These are phyloP conservation scores for Octomys mimax DNA, from an alignment of 2,797 vertebrate genomes.

Conservation along the genomic window DNA sequence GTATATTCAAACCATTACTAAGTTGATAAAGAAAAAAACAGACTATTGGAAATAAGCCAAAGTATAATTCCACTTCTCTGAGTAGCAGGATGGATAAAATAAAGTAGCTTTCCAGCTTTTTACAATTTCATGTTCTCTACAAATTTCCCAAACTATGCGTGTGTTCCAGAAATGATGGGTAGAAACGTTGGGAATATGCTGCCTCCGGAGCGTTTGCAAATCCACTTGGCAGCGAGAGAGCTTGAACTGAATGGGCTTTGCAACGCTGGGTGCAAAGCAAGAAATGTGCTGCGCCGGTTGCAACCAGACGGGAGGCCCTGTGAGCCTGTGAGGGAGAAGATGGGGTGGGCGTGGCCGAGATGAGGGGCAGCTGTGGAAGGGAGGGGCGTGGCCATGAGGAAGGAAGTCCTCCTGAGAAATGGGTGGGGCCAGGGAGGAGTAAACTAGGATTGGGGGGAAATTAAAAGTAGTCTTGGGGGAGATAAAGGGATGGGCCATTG, in stretches of 20 bases:
- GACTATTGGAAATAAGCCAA: neutral
- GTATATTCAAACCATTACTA: neutral
- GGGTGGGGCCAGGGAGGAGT: neutral
- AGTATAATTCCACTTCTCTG: neutral
- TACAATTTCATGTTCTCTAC: neutral
- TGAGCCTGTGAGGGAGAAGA: fast-evolving
- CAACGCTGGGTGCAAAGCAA: neutral
- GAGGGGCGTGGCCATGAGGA: neutral
- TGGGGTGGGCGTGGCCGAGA: neutral
- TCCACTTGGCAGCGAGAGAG: neutral
- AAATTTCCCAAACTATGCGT: neutral
- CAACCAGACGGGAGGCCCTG: neutral
- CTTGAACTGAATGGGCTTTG: neutral
- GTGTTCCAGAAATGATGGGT: neutral
- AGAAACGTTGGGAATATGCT: neutral
- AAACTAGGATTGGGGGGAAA: neutral
- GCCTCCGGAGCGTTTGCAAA: neutral
- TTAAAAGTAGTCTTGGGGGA: neutral
- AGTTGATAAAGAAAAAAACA: conserved; percentile 6
- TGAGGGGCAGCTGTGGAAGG: too few species aligned
- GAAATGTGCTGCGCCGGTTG: neutral
- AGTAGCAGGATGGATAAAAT: neutral
- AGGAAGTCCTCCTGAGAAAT: too few species aligned
- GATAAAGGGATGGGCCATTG: neutral
- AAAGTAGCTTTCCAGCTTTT: neutral